phyloP scores from a whole-genome alignment of 2,113 vertebrate genomes.

The Leuciscus idus region DNA sequence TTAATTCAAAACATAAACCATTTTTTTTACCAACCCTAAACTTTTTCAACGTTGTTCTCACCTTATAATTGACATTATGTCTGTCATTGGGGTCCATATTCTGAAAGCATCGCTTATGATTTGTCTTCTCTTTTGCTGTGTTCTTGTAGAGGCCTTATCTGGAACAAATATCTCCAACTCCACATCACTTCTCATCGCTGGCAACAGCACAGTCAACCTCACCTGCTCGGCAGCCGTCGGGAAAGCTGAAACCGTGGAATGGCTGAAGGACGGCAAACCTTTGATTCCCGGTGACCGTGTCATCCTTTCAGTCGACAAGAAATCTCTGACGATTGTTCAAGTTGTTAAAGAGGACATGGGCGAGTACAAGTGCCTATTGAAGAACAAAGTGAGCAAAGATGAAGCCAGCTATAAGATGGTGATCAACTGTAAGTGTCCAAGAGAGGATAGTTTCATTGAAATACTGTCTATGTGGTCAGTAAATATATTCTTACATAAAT shows the following conservation, averaged over 20 bases:
- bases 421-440: constrained; percentile 71
- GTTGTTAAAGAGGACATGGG: constrained; percentile 69
- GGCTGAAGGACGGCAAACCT: constrained; percentile 61
- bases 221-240: constrained; percentile 63
- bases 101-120: neutral
- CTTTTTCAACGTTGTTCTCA: neutral
- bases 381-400: constrained; percentile 50
- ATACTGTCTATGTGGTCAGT: neutral
- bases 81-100: neutral
- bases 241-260: neutral
- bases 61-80: neutral
- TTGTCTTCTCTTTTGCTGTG: neutral
- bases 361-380: constrained; percentile 60
- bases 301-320: constrained; percentile 41
- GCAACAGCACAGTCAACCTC: constrained; percentile 66
- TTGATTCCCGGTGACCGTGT: constrained; percentile 28
- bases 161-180: constrained; percentile 53
- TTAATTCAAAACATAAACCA: too few relatives aligned
- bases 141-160: constrained; percentile 62
- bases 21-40: neutral
- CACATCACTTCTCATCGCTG: constrained; percentile 52
- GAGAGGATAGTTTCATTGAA: neutral
- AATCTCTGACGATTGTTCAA: constrained; percentile 43
- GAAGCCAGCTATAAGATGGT: constrained; percentile 51
- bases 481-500: neutral